Conservation (phyloP, 1,140 invertebrate species). For the Micrasema longulum region DNA sequence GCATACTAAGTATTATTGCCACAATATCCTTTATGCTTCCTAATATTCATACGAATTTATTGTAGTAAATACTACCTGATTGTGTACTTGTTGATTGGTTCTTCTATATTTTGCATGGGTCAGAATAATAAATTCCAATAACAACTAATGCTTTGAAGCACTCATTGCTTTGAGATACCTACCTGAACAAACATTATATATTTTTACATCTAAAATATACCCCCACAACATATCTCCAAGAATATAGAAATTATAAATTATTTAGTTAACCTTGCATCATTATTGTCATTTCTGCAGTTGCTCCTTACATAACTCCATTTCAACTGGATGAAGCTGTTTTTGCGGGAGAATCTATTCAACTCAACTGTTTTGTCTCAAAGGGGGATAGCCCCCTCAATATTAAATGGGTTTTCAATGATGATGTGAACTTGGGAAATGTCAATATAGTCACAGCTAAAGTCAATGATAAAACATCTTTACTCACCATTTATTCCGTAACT, state of each 20-base stretch:
- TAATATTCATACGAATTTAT: constrained; percentile 59
- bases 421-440: constrained; percentile 56
- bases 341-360: constrained; percentile 71
- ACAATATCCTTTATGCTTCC: constrained; percentile 55
- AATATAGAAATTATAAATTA: not conserved
- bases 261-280: constrained; percentile 5
- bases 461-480: constrained; percentile 68
- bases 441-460: constrained; percentile 64
- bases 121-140: not conserved
- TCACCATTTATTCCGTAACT: constrained; percentile 69
- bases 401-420: constrained; percentile 62
- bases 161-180: no score
- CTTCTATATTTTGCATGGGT: constrained; percentile 18
- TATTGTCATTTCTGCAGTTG: constrained; percentile 62
- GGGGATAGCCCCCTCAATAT: constrained; percentile 69
- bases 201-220: not conserved
- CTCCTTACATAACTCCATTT: constrained; percentile 77
- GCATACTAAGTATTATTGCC: constrained; percentile 35
- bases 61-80: not conserved
- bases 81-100: not conserved
- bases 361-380: constrained; percentile 73
- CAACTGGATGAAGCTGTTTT: constrained; percentile 74
- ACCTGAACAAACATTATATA: no score
- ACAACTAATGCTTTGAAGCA: no score
- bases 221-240: no score